Percentiles rank a stretch among this genome's conserved stretches.
Conservation (phyloP, 2,888 invertebrate species). For the Heteromyza rotundicornis region DNA sequence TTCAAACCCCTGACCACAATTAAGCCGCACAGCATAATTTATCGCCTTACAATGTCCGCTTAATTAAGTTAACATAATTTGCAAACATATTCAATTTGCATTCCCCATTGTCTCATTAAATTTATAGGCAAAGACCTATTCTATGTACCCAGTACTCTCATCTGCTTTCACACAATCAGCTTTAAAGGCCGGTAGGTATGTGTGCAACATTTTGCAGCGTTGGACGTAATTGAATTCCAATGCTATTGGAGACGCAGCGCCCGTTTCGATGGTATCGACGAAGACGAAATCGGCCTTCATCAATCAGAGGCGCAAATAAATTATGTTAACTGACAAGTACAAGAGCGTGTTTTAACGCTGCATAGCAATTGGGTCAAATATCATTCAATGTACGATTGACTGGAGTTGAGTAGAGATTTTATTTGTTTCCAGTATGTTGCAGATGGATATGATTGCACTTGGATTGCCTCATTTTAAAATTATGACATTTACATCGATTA, state of each 20-base stretch:
- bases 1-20: too few relatives aligned
- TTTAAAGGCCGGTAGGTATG: too few relatives aligned
- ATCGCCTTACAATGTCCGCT: neutral
- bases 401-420: too few relatives aligned
- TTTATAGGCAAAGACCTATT: neutral
- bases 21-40: neutral
- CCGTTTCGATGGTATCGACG: neutral
- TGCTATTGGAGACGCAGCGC: neutral
- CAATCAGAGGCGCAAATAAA: neutral
- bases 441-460: too few relatives aligned
- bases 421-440: too few relatives aligned
- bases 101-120: constrained; percentile 1
- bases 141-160: too few relatives aligned
- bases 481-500: too few relatives aligned
- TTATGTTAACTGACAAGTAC: neutral
- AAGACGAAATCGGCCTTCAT: neutral
- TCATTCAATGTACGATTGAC: too few relatives aligned
- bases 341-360: neutral
- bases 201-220: neutral
- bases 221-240: neutral
- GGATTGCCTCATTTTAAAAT: too few relatives aligned
- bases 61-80: neutral
- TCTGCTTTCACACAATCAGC: too few relatives aligned
- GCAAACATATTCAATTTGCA: constrained; percentile 3
- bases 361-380: neutral